Evolutionary conservation across 2,888 invertebrate genomes (phyloP).

Genomic region (Amiota communis): DNA sequence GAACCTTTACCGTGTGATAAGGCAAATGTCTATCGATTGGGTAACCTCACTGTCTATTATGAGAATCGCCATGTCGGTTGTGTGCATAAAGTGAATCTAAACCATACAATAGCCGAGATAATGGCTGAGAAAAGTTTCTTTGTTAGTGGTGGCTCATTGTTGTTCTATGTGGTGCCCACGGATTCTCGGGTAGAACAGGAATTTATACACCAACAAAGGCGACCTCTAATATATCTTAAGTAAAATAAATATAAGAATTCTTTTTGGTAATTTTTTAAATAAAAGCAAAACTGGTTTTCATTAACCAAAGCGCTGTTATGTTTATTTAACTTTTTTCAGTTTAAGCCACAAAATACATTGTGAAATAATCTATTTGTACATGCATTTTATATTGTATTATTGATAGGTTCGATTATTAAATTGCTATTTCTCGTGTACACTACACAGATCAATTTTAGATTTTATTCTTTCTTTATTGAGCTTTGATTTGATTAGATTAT

Average conservation of each 20-base stretch:
- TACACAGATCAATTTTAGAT: conserved; percentile 1
- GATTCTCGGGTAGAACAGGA: conserved; percentile 65
- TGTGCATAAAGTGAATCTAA: conserved; percentile 77
- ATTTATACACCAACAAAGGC: conserved; percentile 64
- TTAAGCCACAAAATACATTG: conserved; percentile 17
- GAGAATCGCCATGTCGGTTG: conserved; percentile 79
- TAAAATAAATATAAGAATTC: neutral
- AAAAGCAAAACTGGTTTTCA: conserved; percentile 6
- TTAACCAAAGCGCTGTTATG: conserved; percentile 49
- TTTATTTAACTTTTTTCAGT: conserved; percentile 30
- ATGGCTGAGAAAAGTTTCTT: conserved; percentile 75
- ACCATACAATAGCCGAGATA: conserved; percentile 77
- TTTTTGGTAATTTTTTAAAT: conserved; percentile 18
- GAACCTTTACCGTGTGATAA: conserved; percentile 83
- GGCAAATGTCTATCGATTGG: conserved; percentile 77
- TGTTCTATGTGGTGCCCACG: conserved; percentile 71
- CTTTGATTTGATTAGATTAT: neutral
- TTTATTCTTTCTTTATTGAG: conserved; percentile 6
- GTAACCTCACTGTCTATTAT: conserved; percentile 81
- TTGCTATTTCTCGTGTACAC: neutral
- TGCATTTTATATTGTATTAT: neutral
- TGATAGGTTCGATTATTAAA: neutral
- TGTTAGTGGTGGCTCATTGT: conserved; percentile 68
- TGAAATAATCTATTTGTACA: too few relatives aligned
- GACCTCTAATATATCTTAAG: conserved; percentile 59